Conservation (phyloP, 1,140 invertebrate genomes). For the Diachasma alloeum region DNA sequence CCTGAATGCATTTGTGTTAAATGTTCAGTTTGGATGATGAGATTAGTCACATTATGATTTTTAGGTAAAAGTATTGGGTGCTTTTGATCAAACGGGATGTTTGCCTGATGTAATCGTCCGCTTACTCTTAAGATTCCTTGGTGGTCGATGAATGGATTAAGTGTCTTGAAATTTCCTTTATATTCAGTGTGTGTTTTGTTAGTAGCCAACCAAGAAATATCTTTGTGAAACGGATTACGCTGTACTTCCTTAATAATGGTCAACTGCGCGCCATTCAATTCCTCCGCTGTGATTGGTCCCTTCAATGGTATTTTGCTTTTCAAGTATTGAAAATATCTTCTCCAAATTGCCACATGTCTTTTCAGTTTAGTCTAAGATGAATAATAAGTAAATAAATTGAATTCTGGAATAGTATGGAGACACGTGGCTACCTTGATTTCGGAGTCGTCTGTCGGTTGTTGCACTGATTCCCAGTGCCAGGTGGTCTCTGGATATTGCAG, state of each 20-base stretch:
- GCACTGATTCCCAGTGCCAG: neutral
- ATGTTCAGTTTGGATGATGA: constrained; percentile 13
- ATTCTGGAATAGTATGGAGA: neutral
- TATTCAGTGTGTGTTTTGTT: neutral
- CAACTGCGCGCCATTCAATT: neutral
- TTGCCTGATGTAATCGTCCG: constrained; percentile 30
- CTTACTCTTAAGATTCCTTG: constrained; percentile 42
- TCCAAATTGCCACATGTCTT: neutral
- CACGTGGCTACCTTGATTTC: neutral
- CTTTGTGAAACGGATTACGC: neutral
- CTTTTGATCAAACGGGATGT: neutral
- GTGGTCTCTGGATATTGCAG: neutral
- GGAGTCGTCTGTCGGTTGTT: neutral
- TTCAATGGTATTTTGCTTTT: neutral
- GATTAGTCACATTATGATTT: constrained; percentile 3
- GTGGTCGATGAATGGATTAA: constrained; percentile 40
- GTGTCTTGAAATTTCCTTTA: neutral
- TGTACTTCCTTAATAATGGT: constrained; percentile 12
- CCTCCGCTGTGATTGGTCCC: neutral
- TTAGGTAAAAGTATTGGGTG: constrained; percentile 29
- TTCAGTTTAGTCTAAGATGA: neutral
- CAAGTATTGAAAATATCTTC: neutral
- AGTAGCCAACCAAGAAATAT: constrained; percentile 10
- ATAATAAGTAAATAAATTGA: neutral
- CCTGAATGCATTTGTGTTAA: constrained; percentile 16